phyloP scores from a whole-genome alignment of 1,140 invertebrate genomes.

The Drosophila kurseongensis region DNA sequence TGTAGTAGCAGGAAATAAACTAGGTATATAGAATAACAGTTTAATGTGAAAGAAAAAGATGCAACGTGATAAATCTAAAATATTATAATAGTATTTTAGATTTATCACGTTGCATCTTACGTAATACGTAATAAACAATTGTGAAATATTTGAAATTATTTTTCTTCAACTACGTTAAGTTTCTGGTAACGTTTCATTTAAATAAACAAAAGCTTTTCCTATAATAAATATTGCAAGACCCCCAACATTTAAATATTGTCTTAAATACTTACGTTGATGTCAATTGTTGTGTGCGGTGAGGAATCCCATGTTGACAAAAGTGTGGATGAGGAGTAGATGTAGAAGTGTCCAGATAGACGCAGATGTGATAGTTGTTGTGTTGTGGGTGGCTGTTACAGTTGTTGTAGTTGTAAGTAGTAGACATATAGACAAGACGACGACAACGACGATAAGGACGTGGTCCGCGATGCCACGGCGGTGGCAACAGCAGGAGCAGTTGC shows the following conservation, averaged over 20 bases:
- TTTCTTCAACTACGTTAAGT: too few relatives aligned
- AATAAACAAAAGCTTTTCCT: not conserved
- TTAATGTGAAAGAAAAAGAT: too few relatives aligned
- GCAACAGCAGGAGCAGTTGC: conserved; percentile 37
- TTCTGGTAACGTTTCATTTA: not conserved
- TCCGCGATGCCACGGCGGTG: conserved; percentile 39
- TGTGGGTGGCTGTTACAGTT: conserved; percentile 44
- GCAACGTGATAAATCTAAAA: too few relatives aligned
- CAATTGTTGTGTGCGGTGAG: conserved; percentile 47
- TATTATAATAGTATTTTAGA: too few relatives aligned
- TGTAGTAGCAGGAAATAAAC: too few relatives aligned
- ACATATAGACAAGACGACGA: conserved; percentile 80
- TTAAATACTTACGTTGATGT: conserved; percentile 54
- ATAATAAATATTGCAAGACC: not conserved
- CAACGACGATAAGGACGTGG: conserved; percentile 60
- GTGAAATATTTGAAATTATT: too few relatives aligned
- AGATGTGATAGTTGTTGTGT: conserved; percentile 37
- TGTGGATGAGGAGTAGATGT: conserved; percentile 20
- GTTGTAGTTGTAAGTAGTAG: conserved; percentile 74
- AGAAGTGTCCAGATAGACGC: conserved; percentile 44
- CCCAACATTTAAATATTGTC: not conserved
- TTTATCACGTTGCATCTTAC: too few relatives aligned
- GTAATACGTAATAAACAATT: too few relatives aligned
- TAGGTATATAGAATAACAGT: too few relatives aligned
- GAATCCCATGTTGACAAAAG: conserved; percentile 51